Percentiles rank a stretch among this genome's conserved stretches.
Conservation (phyloP, 2,113 vertebrate species). For the Copsychus sechellarum region DNA sequence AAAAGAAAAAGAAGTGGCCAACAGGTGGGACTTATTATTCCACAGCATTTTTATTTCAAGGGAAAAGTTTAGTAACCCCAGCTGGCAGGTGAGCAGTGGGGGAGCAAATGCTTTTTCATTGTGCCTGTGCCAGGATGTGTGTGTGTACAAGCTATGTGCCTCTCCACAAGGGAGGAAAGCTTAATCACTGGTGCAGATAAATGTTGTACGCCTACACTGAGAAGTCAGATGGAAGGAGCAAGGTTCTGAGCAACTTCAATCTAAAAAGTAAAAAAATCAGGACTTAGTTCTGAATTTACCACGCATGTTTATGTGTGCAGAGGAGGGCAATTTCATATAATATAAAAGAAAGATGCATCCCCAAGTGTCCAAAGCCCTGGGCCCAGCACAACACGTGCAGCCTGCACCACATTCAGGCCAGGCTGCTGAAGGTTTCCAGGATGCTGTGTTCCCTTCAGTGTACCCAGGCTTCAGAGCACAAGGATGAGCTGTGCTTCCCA, state of each 20-base stretch:
- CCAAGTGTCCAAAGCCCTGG: neutral
- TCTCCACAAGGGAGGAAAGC: constrained; percentile 6
- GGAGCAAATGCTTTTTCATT: constrained; percentile 47
- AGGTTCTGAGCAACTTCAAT: neutral
- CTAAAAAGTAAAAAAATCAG: neutral
- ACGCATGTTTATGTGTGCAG: neutral
- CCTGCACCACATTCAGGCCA: neutral
- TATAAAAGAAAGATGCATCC: neutral
- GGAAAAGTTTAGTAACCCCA: constrained; percentile 73
- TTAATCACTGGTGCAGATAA: constrained; percentile 22
- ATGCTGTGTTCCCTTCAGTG: fast-evolving
- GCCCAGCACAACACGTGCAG: fast-evolving
- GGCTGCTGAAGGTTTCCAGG: neutral
- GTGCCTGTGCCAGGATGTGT: constrained; percentile 50
- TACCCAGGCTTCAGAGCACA: neutral
- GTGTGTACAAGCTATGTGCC: constrained; percentile 35
- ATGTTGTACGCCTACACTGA: neutral
- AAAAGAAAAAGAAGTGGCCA: constrained; percentile 51
- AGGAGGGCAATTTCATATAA: neutral
- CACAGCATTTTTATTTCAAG: constrained; percentile 69
- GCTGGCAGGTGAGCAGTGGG: constrained; percentile 72
- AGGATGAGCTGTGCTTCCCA: neutral
- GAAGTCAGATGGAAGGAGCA: constrained; percentile 25
- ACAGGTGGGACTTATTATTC: constrained; percentile 75
- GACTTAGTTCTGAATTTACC: neutral